Evolutionary conservation across 2,888 invertebrate species (phyloP).

Genomic region (Druceiella hillmani): DNA sequence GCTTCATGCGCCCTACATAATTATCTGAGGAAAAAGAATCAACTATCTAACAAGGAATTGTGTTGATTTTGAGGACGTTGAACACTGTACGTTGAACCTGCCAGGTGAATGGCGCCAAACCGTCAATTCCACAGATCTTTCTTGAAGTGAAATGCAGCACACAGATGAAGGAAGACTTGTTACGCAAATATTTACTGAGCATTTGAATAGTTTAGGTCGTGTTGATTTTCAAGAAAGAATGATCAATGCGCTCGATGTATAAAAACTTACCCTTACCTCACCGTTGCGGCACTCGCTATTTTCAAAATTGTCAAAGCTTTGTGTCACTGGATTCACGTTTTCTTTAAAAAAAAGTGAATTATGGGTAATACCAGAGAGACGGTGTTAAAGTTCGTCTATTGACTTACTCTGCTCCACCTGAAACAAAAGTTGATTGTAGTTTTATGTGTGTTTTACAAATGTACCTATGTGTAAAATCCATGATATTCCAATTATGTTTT

Average conservation of each 20-base stretch:
- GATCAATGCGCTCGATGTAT: not conserved
- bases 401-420: too few species aligned
- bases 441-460: too few species aligned
- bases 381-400: too few species aligned
- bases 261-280: slow-evolving; percentile 1
- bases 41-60: not conserved
- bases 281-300: not conserved
- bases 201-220: slow-evolving; percentile 11
- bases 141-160: slow-evolving; percentile 10
- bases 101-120: slow-evolving; percentile 17
- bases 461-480: too few species aligned
- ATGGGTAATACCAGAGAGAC: too few species aligned
- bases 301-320: not conserved
- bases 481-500: too few species aligned
- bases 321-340: not conserved
- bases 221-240: slow-evolving; percentile 13
- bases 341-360: not conserved
- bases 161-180: slow-evolving; percentile 11
- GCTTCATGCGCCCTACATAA: not conserved
- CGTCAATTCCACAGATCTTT: slow-evolving; percentile 11
- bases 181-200: slow-evolving; percentile 12
- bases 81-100: not conserved
- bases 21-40: not conserved
- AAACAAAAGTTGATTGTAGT: too few species aligned
- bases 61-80: not conserved